Base-by-base conservation (phyloP, 2,113 vertebrate genomes). In the Collichthys lucidus region DNA sequence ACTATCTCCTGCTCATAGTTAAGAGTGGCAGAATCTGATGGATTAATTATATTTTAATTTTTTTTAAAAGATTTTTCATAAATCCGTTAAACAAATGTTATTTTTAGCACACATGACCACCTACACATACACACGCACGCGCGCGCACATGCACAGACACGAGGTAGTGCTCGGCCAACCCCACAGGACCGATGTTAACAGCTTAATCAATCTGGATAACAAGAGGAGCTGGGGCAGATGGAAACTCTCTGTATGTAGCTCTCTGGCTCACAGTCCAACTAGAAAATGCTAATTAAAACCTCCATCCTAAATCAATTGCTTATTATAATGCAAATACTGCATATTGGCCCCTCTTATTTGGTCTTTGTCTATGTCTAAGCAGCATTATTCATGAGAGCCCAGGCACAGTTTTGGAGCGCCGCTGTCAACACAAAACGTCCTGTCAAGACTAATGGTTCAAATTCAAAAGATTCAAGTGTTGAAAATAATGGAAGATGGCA, bases 121-220 rank as follows among this genome's bases (percentile, higher is more conserved):
- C 31, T 35, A 71, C 56, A 55, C 50, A 77, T 65, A 65, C 69
- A 67, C 47, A 65, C 26, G 3, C 26, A 26, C n/a, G 4, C 31
- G 4, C 52, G 16, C 62, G 67, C 77, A 73, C 78, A 68, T 47
- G 50, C 50, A 77, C 68, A 59, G 61, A 67, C 42, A 19, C 63
- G 62, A 80, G 83, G 79, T 65, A 77, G 80, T 24, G 50, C 59
- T 74, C 40, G 70, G 83, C 50, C 56, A 11, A 11, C 65, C 87
- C 83, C 83, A 80, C 20, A 67, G 87, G 89, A 66, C 70, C 68
- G 42, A 52, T 86, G 77, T 88, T 92, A 89, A 92, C 82, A 73
- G 82, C 86, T 91, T 87, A 86, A 93, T 92, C 90, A 87, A 92
- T 93, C 87, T 76, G 78, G 86, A 91, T 92, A 89, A 91, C 86